These are phyloP conservation scores for Dendropsophus ebraccatus DNA, from an alignment of 2,113 vertebrate genomes.

Conservation along the genomic window DNA sequence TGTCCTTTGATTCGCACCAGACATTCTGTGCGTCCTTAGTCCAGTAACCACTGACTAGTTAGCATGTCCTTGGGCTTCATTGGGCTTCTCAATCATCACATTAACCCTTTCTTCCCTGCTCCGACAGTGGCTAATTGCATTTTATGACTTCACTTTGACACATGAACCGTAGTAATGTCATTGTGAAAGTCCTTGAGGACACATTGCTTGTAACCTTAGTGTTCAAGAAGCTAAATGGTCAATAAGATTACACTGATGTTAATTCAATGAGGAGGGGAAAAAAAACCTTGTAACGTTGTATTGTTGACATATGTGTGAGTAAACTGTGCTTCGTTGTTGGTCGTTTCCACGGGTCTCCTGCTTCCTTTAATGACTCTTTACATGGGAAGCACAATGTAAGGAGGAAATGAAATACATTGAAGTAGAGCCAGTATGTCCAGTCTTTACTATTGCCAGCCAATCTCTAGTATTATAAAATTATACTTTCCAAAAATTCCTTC, in stretches of 20 bases:
- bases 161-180: background rate
- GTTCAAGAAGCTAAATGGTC: background rate
- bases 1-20: background rate
- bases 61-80: background rate
- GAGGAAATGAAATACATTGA: background rate
- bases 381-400: background rate
- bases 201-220: background rate
- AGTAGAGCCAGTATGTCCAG: background rate
- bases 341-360: background rate
- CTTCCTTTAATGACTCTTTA: background rate
- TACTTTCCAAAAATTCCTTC: background rate
- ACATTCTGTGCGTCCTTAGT: background rate
- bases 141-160: slow-evolving; percentile 1
- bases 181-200: background rate
- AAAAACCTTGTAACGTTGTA: background rate
- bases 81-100: background rate
- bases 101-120: background rate
- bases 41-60: background rate
- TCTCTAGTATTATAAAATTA: background rate
- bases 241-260: background rate
- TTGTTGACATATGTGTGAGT: background rate
- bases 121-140: background rate
- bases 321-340: background rate
- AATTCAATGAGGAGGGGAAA: background rate
- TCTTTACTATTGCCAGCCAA: background rate